Base-by-base conservation (phyloP, 1,140 invertebrate genomes). In the Calephelis virginiensis region DNA sequence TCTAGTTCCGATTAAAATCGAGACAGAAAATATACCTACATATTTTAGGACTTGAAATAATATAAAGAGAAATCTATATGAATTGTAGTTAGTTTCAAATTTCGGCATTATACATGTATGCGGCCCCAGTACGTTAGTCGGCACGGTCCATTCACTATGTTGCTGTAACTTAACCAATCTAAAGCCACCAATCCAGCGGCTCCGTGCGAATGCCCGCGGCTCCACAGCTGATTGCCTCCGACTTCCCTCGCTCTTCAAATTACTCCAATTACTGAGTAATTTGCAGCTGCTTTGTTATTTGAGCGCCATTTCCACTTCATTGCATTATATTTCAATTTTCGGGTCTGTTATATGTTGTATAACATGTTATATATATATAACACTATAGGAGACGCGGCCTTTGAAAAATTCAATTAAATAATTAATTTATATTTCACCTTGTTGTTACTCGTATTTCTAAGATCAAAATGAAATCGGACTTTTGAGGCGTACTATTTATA, bases 361-460 rank as follows among this genome's bases (percentile, higher is more conserved):
- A n/a, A n/a, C n/a, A n/a, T n/a, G n/a, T n/a, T n/a, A n/a, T n/a
- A n/a, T n/a, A n/a, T n/a, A n/a, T n/a, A n/a, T 14, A 53, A 53
- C 50, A 28, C 17, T 53, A 53, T 6, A 28, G 50, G 50, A 13
- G 9, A 53, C 50, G 50, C 17, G 50, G 14, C 10, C 50, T 53
- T 53, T 53, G 14, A 53, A 53, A 53, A 53, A 53, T 28, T 53
- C 50, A 53, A 53, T 53, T 53, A n/a, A n/a, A n/a, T n/a, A 28
- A 53, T 53, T 17, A 53, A 53, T 28, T 11, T 37, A 6, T 9
- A 53, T 53, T 53, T 53, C 11, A 11, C 10, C 50, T 37, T 53
- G 8, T 53, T 53, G 17, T 37, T 28, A 17, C 7, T 8, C 28
- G 28, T 4, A 4, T 28, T 28, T 9, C 49, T 53, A 14, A 53